phyloP scores from a whole-genome alignment of 1,140 invertebrate genomes.

The Limonius californicus region DNA sequence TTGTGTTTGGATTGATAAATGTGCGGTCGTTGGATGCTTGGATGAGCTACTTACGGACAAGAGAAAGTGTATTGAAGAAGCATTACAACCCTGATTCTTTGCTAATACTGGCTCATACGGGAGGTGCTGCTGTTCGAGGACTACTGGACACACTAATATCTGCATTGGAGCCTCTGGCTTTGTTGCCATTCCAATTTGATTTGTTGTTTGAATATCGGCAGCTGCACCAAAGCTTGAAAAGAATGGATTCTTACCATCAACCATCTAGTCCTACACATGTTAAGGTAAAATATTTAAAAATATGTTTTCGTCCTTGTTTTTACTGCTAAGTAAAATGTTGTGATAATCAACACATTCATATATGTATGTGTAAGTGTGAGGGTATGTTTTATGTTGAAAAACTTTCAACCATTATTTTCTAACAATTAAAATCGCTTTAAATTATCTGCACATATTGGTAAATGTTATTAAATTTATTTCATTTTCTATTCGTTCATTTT shows the following conservation, averaged over 20 bases:
- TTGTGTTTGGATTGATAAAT: slow-evolving; percentile 86
- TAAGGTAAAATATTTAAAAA: slow-evolving; percentile 42
- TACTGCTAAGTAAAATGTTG: too few species aligned
- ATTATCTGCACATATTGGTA: neutral
- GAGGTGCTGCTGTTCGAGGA: slow-evolving; percentile 57
- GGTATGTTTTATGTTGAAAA: too few species aligned
- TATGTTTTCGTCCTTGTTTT: too few species aligned
- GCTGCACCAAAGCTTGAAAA: slow-evolving; percentile 70
- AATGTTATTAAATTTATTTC: too few species aligned
- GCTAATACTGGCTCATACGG: slow-evolving; percentile 64
- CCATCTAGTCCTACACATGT: slow-evolving; percentile 39
- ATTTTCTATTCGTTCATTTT: too few species aligned
- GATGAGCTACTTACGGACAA: slow-evolving; percentile 76
- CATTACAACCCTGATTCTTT: slow-evolving; percentile 73
- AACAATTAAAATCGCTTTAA: too few species aligned
- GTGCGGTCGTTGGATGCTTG: slow-evolving; percentile 75
- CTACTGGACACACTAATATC: slow-evolving; percentile 69
- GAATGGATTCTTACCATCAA: slow-evolving; percentile 52
- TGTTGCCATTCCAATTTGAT: slow-evolving; percentile 75
- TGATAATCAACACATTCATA: too few species aligned
- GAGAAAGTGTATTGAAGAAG: slow-evolving; percentile 76
- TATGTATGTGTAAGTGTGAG: too few species aligned
- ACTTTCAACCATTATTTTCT: too few species aligned
- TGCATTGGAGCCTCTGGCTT: slow-evolving; percentile 69
- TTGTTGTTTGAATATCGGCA: slow-evolving; percentile 75